Evolutionary conservation across 2,797 vertebrate species (phyloP).

Genomic region (Sarcoramphus papa): DNA sequence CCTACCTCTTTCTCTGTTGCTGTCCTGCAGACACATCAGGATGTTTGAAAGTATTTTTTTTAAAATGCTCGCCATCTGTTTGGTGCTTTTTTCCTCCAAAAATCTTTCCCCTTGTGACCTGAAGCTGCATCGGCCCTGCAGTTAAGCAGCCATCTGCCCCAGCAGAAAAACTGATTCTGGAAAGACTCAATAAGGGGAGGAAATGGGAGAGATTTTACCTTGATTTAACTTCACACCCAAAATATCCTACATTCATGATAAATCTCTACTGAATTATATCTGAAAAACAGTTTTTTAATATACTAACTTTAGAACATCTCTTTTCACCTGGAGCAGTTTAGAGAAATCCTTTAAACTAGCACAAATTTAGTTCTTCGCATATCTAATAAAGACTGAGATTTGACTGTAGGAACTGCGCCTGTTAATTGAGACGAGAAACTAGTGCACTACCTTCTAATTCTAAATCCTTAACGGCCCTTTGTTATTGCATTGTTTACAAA

Average conservation of each 20-base stretch:
- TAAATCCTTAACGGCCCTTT: not conserved
- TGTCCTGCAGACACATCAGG: not conserved
- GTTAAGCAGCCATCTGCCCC: constrained; percentile 15
- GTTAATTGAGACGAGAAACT: not conserved
- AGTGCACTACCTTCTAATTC: constrained; percentile 3
- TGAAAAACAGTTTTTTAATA: not conserved
- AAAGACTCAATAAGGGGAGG: not conserved
- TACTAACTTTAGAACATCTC: not conserved
- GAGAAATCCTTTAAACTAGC: not conserved
- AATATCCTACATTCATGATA: not conserved
- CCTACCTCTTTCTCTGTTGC: not conserved
- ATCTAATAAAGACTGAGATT: not conserved
- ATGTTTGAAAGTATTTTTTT: not conserved
- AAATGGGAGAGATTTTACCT: not conserved
- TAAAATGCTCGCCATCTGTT: not conserved
- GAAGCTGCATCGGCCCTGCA: not conserved
- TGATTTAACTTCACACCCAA: not conserved
- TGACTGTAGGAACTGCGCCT: not conserved
- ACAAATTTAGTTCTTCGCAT: not conserved
- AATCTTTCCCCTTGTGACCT: not conserved
- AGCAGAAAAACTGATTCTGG: not conserved
- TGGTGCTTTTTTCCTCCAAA: not conserved
- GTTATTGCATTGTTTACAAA: constrained; percentile 38
- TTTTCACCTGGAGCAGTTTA: not conserved
- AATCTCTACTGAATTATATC: not conserved